Percentiles rank a stretch among this genome's conserved stretches.
Conservation (phyloP, 2,113 vertebrate species). For the Oceanodroma tethys region DNA sequence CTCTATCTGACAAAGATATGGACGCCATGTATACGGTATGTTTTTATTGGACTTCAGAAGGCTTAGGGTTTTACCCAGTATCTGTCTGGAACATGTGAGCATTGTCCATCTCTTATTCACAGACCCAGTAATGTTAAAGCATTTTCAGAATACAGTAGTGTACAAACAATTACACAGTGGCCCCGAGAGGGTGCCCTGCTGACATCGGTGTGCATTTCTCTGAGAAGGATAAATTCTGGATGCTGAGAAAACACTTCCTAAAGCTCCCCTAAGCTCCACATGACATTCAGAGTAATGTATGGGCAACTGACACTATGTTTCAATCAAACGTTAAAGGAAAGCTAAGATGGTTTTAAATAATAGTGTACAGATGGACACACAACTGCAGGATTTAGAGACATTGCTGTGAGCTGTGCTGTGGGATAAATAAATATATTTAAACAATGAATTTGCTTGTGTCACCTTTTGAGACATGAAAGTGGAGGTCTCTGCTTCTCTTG, state of each 20-base stretch:
- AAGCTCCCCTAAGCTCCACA: background rate
- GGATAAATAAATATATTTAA: background rate
- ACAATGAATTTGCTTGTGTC: background rate
- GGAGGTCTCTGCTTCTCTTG: background rate
- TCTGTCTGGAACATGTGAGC: background rate
- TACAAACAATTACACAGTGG: background rate
- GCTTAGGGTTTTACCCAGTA: background rate
- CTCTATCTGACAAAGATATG: background rate
- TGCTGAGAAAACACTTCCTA: background rate
- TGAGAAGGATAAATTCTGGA: background rate
- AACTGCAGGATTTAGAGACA: background rate
- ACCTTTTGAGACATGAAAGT: background rate
- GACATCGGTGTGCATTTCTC: background rate
- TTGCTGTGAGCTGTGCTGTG: background rate
- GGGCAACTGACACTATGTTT: background rate
- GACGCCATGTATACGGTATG: fast-evolving
- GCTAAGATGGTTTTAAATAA: background rate
- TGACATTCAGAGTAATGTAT: background rate
- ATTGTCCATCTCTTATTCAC: background rate
- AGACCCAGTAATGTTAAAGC: background rate
- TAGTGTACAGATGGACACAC: too few species aligned
- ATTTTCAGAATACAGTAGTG: background rate
- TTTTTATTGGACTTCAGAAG: background rate
- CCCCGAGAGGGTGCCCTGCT: background rate
- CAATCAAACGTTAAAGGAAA: background rate